These are phyloP conservation scores for Masnerella sp. DNA, from an alignment of 2,888 invertebrate species.

Conservation along the genomic window DNA sequence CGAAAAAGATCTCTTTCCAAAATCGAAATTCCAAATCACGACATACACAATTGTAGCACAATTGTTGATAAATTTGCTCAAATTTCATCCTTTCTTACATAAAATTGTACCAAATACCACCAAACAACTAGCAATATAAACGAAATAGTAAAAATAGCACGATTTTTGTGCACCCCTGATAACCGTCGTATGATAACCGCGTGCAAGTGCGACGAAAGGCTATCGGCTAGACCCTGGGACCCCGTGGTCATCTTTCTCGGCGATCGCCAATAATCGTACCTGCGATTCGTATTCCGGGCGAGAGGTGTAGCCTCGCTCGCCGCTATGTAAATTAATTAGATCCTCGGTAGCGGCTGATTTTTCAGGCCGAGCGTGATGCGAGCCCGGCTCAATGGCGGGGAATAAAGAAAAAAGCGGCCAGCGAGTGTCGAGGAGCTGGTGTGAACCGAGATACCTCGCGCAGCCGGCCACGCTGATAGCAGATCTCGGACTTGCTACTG, in stretches of 20 bases:
- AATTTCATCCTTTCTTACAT: no score
- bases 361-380: slow-evolving; percentile 67
- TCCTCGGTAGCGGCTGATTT: slow-evolving; percentile 69
- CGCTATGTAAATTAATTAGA: slow-evolving; percentile 75
- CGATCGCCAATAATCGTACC: slow-evolving; percentile 60
- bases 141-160: slow-evolving; percentile 12
- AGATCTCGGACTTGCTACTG: slow-evolving; percentile 58
- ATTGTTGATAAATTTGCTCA: no score
- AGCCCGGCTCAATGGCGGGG: slow-evolving; percentile 52
- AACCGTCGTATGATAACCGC: slow-evolving; percentile 40
- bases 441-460: slow-evolving; percentile 61
- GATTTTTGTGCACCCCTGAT: slow-evolving; percentile 47
- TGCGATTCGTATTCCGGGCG: slow-evolving; percentile 52
- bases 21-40: no score
- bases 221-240: slow-evolving; percentile 53
- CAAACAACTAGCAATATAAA: no score
- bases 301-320: slow-evolving; percentile 58
- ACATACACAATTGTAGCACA: no score
- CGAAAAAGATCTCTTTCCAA: no score
- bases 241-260: slow-evolving; percentile 54
- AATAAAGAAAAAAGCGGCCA: slow-evolving; percentile 46
- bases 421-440: slow-evolving; percentile 57
- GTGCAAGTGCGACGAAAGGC: slow-evolving; percentile 49
- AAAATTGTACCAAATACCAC: no score
- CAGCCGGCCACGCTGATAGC: slow-evolving; percentile 57